Base-by-base conservation (phyloP, 2,113 vertebrate species). In the Corythoichthys intestinalis region DNA sequence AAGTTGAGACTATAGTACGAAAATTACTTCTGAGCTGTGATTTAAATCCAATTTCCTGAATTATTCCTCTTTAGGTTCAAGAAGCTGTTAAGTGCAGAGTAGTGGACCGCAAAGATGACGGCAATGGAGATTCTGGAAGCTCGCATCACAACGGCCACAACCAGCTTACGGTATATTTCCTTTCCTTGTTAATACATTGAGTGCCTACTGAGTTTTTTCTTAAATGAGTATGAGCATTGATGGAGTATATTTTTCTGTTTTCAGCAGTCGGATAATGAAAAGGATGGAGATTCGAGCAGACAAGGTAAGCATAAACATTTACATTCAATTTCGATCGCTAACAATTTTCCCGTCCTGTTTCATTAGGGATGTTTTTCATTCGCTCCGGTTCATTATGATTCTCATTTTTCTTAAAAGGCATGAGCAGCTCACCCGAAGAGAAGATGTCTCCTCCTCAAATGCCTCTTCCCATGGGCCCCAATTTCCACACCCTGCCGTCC, bases 31-130 rank as follows among this genome's bases (percentile, higher is more conserved):
- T 20, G 14, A 56, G 12, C n/a, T 37, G 65, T 20, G 61, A 13
- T 73, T 63, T 1, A 12, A 67, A 60, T 44, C 57, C 66, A 54
- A 54, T 75, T 58, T 60, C 14, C 57, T 71, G 14, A 63, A 44
- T 54, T 58, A 62, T 50, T 2, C 53, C 48, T 54, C 14, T 20
- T 74, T 75, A 99, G 97, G 97, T 99, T 52, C 97, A 99, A 82
- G 97, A 99, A 41, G 97, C 97, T 0, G 96, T 99, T 48, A 99
- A 99, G 90, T 99, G 97, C 81, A 92, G 97, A 6, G 96, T 98
- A 0, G 95, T 98, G 4, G 97, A 98, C 76, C 95, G 95, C 12
- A 98, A 99, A 78, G 97, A 99, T 44, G 96, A 99, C 52, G 96
- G 95, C 74, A 98, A 97, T 2, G 96, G 95, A 66, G 96, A 99